Evolutionary conservation across 2,113 vertebrate genomes (phyloP).

Genomic region (Podiceps cristatus): DNA sequence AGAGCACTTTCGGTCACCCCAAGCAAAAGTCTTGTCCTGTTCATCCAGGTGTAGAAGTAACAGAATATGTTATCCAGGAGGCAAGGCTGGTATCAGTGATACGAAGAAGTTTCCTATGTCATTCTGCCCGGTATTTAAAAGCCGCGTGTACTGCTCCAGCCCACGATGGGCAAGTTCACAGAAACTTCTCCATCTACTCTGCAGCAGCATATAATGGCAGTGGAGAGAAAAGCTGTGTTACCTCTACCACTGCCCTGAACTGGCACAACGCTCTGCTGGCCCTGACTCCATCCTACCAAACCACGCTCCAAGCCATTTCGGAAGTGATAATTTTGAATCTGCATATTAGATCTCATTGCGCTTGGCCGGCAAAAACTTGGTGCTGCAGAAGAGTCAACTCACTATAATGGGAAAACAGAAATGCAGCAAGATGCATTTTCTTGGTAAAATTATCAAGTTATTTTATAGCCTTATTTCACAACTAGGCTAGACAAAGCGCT

Average conservation of each 20-base stretch:
- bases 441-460: neutral
- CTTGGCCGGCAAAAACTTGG: neutral
- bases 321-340: neutral
- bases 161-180: too few species aligned
- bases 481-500: neutral
- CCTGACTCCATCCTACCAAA: neutral
- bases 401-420: neutral
- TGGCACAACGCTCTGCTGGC: neutral
- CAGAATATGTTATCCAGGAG: neutral
- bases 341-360: neutral
- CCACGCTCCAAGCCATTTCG: neutral
- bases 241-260: neutral
- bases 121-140: neutral
- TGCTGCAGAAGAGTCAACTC: neutral
- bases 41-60: neutral
- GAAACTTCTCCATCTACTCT: neutral
- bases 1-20: neutral
- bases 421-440: neutral
- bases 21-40: neutral
- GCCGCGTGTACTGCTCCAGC: accelerated
- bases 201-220: neutral
- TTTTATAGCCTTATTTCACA: neutral
- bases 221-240: neutral
- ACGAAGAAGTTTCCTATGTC: neutral
- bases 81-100: neutral